These are phyloP conservation scores for Garra rufa DNA, from an alignment of 2,113 vertebrate genomes.

Conservation along the genomic window DNA sequence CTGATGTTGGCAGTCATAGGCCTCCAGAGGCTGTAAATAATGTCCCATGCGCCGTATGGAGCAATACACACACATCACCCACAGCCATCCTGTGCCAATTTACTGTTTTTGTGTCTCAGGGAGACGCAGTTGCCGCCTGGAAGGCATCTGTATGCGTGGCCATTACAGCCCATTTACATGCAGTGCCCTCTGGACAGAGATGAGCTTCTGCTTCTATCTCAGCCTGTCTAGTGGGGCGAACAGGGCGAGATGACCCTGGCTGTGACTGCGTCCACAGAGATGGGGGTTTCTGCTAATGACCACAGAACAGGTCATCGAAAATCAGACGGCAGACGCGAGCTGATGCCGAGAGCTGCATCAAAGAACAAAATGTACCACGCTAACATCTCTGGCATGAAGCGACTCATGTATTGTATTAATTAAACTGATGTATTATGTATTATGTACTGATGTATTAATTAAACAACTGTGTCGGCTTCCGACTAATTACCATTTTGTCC, in stretches of 20 bases:
- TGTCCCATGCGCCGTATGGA: constrained; percentile 25
- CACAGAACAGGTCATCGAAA: constrained; percentile 23
- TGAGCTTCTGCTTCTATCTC: constrained; percentile 27
- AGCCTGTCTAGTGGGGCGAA: not conserved
- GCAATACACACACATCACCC: constrained; percentile 36
- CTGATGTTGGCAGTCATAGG: constrained; percentile 36
- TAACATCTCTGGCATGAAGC: constrained; percentile 10
- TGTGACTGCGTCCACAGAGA: constrained; percentile 43
- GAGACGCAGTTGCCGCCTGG: constrained; percentile 52
- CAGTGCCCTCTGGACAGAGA: constrained; percentile 48
- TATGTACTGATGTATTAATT: constrained; percentile 41
- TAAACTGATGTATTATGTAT: too few relatives aligned
- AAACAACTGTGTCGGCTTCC: constrained; percentile 9
- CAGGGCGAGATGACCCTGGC: constrained; percentile 42
- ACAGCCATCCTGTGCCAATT: constrained; percentile 63
- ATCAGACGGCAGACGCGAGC: not conserved
- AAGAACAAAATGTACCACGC: not conserved
- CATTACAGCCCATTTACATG: constrained; percentile 60
- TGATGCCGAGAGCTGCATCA: not conserved
- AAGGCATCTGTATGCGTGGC: constrained; percentile 69
- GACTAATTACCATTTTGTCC: constrained; percentile 40
- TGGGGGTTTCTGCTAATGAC: constrained; percentile 50
- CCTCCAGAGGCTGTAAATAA: constrained; percentile 42
- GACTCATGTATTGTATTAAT: constrained; percentile 31
- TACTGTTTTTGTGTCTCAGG: constrained; percentile 58